Conservation (phyloP, 2,113 vertebrate species). For the Semnornis frantzii region DNA sequence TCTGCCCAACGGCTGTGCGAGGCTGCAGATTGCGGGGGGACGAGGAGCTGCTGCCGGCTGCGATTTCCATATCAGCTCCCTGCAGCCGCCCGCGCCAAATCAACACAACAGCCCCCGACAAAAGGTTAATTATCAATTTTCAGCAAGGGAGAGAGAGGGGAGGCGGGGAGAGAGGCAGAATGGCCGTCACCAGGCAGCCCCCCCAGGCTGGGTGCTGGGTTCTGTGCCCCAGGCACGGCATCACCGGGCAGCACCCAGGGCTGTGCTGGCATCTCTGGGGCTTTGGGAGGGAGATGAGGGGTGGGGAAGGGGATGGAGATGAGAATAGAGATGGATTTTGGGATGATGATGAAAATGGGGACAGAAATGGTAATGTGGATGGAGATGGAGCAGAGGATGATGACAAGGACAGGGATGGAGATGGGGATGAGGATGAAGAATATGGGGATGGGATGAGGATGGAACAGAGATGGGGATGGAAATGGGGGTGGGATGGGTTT, state of each 20-base stretch:
- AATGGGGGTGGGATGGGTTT: neutral
- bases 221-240: accelerated
- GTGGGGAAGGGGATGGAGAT: neutral
- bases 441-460: neutral
- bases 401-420: neutral
- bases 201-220: neutral
- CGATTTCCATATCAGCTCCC: slow-evolving; percentile 88
- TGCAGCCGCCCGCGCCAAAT: slow-evolving; percentile 81
- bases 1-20: slow-evolving; percentile 79
- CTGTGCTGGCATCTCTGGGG: neutral
- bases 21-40: slow-evolving; percentile 71
- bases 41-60: slow-evolving; percentile 77
- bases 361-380: neutral
- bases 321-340: neutral
- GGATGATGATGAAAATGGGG: neutral
- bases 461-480: neutral
- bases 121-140: slow-evolving; percentile 88
- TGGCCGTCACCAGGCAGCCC: neutral
- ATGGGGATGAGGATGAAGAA: neutral
- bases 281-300: neutral
- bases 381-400: neutral
- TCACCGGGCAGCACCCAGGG: neutral
- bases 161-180: neutral
- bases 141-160: slow-evolving; percentile 60
- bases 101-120: slow-evolving; percentile 81